These are phyloP conservation scores for Onychostruthus taczanowskii DNA, from an alignment of 2,113 vertebrate species.

Conservation along the genomic window DNA sequence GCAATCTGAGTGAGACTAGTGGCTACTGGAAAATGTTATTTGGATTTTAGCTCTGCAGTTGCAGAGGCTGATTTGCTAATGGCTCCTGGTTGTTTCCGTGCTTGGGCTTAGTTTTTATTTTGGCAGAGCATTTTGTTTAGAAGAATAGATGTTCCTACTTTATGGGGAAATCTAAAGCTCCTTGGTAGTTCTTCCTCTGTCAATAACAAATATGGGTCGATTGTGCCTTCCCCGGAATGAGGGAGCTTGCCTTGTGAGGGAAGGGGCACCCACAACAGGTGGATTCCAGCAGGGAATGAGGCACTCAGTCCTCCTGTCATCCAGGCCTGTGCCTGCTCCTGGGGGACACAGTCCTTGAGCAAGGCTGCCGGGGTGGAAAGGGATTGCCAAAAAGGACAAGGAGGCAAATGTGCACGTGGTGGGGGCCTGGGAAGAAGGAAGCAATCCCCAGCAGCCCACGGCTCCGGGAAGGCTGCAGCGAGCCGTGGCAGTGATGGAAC, in stretches of 20 bases:
- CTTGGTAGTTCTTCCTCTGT: background rate
- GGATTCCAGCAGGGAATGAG: background rate
- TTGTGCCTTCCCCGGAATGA: background rate
- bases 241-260: background rate
- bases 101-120: background rate
- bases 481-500: background rate
- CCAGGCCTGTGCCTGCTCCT: background rate
- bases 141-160: background rate
- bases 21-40: slow-evolving; percentile 43
- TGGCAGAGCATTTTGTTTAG: background rate
- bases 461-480: background rate
- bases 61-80: background rate
- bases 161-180: background rate
- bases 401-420: background rate
- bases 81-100: background rate
- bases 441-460: background rate
- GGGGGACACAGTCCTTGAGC: background rate
- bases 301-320: background rate
- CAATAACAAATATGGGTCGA: background rate
- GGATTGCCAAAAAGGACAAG: background rate
- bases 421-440: background rate
- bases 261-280: accelerated
- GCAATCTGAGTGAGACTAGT: background rate
- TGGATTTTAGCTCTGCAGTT: background rate
- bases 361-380: background rate